Base-by-base conservation (phyloP, 2,888 invertebrate species). In the Hemicrepidius hirtus region DNA sequence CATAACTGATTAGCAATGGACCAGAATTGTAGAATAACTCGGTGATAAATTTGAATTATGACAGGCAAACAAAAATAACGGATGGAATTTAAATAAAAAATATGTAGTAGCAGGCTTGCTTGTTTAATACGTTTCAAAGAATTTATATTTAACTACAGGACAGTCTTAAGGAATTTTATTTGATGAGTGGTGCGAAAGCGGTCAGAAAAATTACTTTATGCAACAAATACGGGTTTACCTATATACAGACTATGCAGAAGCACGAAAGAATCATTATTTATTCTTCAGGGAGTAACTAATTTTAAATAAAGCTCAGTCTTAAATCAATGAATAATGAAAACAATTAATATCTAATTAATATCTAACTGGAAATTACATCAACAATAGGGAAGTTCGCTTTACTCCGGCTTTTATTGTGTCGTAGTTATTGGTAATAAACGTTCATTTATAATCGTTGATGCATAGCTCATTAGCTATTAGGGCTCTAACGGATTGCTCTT, bases 401-500 rank as follows among this genome's bases (percentile, higher is more conserved):
- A 49, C 69, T 53, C 41, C 40, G 32, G 59, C 41, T 24, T 63
- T 50, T 37, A 55, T 32, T 28, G 55, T 32, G 55, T 13, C 32
- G 32, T 16, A 9, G 55, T 55, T 55, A 55, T 55, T 55, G 55
- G 55, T 55, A 55, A 32, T 55, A 55, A 55, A 55, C 32, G 55
- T 55, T 55, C 59, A 70, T 64, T 66, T 76, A 73, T 68, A 71
- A 74, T 74, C 77, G 73, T 66, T 73, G 76, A 75, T 75, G 76
- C 77, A 71, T 76, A 74, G 74, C 77, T 77, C 77, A 77, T 77
- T 77, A 77, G 74, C 73, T 77, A 78, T 77, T 78, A 77, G 76
- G 73, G 68, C 71, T 68, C 64, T 78, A 78, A 78, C 78, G 78
- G 78, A 67, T 64, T 21, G 49, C 69, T 69, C 70, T 71, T 75